Evolutionary conservation across 2,113 vertebrate genomes (phyloP), one percentile per base, ranked within the genome.

Genomic region (Nothocercus nigrocapillus): DNA sequence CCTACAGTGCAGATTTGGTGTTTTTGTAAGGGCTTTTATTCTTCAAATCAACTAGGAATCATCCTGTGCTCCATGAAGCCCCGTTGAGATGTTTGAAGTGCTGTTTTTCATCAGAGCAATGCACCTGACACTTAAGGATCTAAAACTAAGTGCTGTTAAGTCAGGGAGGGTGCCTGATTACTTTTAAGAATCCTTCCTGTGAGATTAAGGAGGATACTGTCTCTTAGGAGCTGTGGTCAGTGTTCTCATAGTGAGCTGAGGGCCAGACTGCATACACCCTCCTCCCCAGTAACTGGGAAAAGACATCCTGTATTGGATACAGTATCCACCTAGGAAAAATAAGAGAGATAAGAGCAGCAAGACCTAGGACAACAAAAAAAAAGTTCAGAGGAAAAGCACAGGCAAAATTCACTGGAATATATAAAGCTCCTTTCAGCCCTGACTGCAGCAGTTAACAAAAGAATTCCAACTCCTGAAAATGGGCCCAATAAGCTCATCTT

Each of bases 401-500:
- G 12, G 13, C 25, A 17, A 72, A 51, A 40, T 18, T 16, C 54
- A 58, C 54, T 32, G 18, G 17, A 58, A 58, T 32, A 58, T 58
- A 32, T 58, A 32, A 58, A 58, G 16, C 54, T 32, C 9, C 54
- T 38, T 54, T 54, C 51, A 19, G 15, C 20, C 13, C 27, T 30
- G 18, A 28, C 30, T 67, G 11, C 28, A 30, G 27, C 22, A 49
- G 14, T 38, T 38, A 36, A 22, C 19, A 72, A 72, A 3, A 42
- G 9, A 38, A 13, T 22, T 51, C 64, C 38, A 45, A 20, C 38
- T 47, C 51, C 68, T 81, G 84, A 75, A 88, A 84, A 76, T 89
- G 83, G 90, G 95, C 42, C 63, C 90, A 83, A 80, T 87, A 92
- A 86, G 85, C 56, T 14, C 58, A 49, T 87, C 85, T 77, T 59